These are phyloP conservation scores for Apomyelois bistriatella DNA, from an alignment of 2,888 invertebrate species.

Conservation along the genomic window DNA sequence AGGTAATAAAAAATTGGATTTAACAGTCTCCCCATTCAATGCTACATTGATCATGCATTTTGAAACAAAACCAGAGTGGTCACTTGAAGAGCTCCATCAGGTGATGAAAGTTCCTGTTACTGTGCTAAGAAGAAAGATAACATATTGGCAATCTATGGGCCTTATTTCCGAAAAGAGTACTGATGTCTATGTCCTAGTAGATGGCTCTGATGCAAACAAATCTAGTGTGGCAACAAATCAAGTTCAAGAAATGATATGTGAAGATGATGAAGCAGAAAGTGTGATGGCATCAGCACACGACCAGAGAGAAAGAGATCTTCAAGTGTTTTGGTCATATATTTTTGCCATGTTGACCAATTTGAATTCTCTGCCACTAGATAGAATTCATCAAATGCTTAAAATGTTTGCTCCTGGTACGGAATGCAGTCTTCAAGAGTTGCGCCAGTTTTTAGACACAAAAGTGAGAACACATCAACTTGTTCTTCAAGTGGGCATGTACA, in stretches of 20 bases:
- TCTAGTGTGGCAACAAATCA: constrained; percentile 77
- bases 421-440: constrained; percentile 92
- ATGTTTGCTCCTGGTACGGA: constrained; percentile 96
- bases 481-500: constrained; percentile 92
- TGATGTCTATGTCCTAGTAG: constrained; percentile 87
- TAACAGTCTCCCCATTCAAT: constrained; percentile 94
- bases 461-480: constrained; percentile 93
- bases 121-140: constrained; percentile 90
- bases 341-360: constrained; percentile 98
- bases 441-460: constrained; percentile 94
- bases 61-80: constrained; percentile 92
- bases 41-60: constrained; percentile 97
- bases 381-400: constrained; percentile 97
- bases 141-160: constrained; percentile 97
- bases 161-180: constrained; percentile 87
- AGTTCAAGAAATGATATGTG: constrained; percentile 84
- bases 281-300: constrained; percentile 97
- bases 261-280: constrained; percentile 95
- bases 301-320: constrained; percentile 95
- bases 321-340: constrained; percentile 98
- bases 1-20: constrained; percentile 87
- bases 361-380: constrained; percentile 92
- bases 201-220: constrained; percentile 78
- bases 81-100: constrained; percentile 90
- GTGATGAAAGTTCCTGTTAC: constrained; percentile 93